A percentile compares a stretch with the other conserved stretches of the same genome.
Conservation (phyloP, 2,797 vertebrate genomes). For the Leucoraja ocellata region DNA sequence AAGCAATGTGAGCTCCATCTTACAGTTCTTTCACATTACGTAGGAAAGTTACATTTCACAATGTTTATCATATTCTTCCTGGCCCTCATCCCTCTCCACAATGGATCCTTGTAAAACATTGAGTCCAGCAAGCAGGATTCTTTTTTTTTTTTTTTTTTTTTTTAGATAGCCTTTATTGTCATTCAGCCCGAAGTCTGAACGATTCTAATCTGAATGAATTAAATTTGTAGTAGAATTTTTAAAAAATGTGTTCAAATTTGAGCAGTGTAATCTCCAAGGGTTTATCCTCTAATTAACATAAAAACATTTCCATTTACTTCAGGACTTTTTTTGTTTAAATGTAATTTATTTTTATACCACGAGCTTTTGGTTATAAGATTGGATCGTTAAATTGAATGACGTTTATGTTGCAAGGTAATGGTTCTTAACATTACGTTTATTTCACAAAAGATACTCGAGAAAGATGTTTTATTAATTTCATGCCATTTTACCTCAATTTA, state of each 20-base stretch:
- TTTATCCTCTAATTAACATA: background rate
- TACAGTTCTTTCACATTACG: too few species aligned
- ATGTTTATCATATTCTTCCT: too few species aligned
- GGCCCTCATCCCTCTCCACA: too few species aligned
- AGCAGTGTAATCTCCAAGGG: background rate
- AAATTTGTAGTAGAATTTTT: background rate
- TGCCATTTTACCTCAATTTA: background rate
- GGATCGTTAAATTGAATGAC: background rate
- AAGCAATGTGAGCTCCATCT: too few species aligned
- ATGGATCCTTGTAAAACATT: too few species aligned
- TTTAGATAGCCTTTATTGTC: too few species aligned
- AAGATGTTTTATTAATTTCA: background rate
- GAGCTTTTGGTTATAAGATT: background rate
- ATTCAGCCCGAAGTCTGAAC: too few species aligned
- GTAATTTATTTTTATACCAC: background rate
- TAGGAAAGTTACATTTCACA: too few species aligned
- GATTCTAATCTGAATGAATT: background rate
- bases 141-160: too few species aligned
- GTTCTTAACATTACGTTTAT: background rate
- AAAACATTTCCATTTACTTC: background rate
- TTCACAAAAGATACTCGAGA: background rate
- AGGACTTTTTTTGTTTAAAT: background rate
- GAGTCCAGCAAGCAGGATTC: too few species aligned
- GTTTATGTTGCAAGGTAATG: background rate
- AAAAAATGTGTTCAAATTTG: background rate